Evolutionary conservation across 2,888 invertebrate genomes (phyloP).

Genomic region (Troides helena): DNA sequence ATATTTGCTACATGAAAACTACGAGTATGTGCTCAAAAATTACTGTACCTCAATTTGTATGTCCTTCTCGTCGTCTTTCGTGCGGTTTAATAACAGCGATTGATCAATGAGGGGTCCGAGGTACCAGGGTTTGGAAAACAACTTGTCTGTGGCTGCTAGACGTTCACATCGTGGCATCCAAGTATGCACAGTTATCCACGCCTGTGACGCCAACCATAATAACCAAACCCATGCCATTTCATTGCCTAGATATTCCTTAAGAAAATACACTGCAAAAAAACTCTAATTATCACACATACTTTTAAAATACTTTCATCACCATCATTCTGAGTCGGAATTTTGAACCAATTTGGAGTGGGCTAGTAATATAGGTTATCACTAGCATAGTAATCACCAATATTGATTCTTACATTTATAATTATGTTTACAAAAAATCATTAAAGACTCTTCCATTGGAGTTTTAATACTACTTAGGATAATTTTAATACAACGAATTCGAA

Average conservation of each 20-base stretch:
- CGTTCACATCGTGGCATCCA: constrained; percentile 92
- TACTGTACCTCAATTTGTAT: constrained; percentile 62
- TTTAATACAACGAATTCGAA: no score
- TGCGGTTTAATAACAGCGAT: constrained; percentile 89
- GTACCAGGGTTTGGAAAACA: constrained; percentile 93
- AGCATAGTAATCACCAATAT: no score
- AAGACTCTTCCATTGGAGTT: no score
- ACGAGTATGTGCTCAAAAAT: neutral
- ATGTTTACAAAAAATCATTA: no score
- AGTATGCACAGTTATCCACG: constrained; percentile 92
- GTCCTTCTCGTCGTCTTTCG: constrained; percentile 83
- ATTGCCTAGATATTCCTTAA: constrained; percentile 77
- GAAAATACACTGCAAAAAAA: constrained; percentile 59
- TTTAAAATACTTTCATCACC: neutral
- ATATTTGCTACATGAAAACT: no score
- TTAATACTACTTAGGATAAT: no score
- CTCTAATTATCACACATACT: neutral
- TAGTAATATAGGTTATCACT: no score
- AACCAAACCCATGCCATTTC: constrained; percentile 90
- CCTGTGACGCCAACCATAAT: constrained; percentile 89
- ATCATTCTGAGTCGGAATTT: neutral
- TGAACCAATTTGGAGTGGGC: neutral
- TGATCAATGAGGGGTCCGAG: constrained; percentile 91
- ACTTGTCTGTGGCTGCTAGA: constrained; percentile 89
- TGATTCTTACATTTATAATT: no score